phyloP scores from a whole-genome alignment of 2,888 invertebrate genomes.

The Ectemnius continuus region DNA sequence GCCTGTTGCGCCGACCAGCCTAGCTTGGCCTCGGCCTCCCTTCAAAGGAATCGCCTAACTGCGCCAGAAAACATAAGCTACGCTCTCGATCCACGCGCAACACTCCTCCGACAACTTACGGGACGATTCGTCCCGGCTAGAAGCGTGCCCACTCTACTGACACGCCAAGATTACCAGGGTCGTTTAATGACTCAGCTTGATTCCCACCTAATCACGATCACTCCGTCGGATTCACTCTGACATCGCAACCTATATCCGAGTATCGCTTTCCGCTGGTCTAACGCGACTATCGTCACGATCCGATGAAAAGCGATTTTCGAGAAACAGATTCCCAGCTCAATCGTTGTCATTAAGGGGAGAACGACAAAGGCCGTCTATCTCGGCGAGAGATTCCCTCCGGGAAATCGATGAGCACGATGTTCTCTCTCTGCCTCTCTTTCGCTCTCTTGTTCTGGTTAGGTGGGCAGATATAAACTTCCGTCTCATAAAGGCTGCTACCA shows the following conservation, averaged over 20 bases:
- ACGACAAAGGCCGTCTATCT: no score
- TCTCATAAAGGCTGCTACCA: slow-evolving; percentile 27
- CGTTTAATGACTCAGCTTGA: neutral
- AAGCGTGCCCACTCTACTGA: neutral
- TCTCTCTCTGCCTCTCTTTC: no score
- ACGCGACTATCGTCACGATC: no score
- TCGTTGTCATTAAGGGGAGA: no score
- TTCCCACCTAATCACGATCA: neutral
- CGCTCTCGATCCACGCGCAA: slow-evolving; percentile 1
- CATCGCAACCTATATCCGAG: no score
- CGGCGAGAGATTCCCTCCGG: neutral
- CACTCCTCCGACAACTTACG: neutral
- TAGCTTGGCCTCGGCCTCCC: slow-evolving; percentile 3
- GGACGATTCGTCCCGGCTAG: neutral
- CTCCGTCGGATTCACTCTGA: neutral
- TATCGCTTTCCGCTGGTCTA: no score
- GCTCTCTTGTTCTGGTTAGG: slow-evolving; percentile 18
- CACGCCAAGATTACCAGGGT: neutral
- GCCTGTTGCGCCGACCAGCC: neutral
- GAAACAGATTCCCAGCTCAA: no score
- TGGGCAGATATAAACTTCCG: slow-evolving; percentile 13
- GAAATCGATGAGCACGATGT: slow-evolving; percentile 28
- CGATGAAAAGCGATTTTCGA: no score
- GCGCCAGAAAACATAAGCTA: neutral
- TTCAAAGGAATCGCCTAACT: neutral